Base-by-base conservation (phyloP, 2,797 vertebrate genomes). In the Helicolenus hilgendorfi region DNA sequence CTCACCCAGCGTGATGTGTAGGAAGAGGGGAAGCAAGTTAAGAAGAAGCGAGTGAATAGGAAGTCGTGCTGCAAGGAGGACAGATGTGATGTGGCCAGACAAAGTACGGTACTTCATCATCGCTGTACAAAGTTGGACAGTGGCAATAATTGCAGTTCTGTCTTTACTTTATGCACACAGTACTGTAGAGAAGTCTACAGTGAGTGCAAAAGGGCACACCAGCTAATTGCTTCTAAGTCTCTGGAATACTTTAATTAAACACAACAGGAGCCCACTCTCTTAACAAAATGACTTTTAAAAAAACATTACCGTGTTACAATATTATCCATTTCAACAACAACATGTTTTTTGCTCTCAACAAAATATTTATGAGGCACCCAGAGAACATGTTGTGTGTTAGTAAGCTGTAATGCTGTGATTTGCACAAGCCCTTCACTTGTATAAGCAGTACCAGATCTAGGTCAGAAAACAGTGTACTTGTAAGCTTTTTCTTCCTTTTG, bases 1-100 rank as follows among this genome's bases (percentile, higher is more conserved):
- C 27, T 86, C 38, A 81, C 24, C n/a, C 20, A 59, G 18, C 20
- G n/a, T 59, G 24, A 81, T 72, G 14, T 58, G 53, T 24, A 71
- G 49, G 7, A 20, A 36, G 49, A 81, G 55, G 20, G 38, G 20
- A 80, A 33, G 27, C 9, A 11, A 60, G 24, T 79, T 38, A 29
- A 68, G 13, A 63, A 20, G 13, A 75, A 20, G 68, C 29, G 24
- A 64, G 24, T 67, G 10, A 68, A 72, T 9, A 45, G 22, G 38
- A 67, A 79, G 41, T 53, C 29, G 53, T 26, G 5, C 33, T 69
- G 45, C 5, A 36, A 24, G 2, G 58, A 67, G 7, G 63, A 76
- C 62, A 59, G 67, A 80, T 72, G 49, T 81, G 26, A 72, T 72
- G 58, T 27, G 8, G 22, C 26, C 11, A 56, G n/a, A 35, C 62